phyloP scores from a whole-genome alignment of 1,140 invertebrate genomes.

The Rhizoglyphus robini region DNA sequence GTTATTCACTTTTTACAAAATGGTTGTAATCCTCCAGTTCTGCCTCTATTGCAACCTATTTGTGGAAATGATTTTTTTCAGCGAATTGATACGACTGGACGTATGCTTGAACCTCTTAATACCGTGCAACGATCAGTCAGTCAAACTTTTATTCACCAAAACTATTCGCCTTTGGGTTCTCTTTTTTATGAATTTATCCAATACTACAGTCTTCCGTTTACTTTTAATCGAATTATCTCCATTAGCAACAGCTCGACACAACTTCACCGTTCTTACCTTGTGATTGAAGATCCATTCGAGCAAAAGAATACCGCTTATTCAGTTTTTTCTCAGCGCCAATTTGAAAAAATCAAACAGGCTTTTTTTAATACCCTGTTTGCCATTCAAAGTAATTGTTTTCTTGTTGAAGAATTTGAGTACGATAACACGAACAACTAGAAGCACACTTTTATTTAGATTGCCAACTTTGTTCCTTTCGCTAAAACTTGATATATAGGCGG shows the following conservation, averaged over 20 bases:
- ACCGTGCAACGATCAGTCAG: background rate
- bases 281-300: slow-evolving; percentile 91
- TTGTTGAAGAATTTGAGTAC: background rate
- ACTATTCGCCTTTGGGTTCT: slow-evolving; percentile 61
- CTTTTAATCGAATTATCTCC: slow-evolving; percentile 68
- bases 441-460: no score
- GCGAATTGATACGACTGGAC: background rate
- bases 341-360: slow-evolving; percentile 60
- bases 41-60: slow-evolving; percentile 65
- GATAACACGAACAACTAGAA: no score
- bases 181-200: slow-evolving; percentile 72
- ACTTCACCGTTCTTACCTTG: slow-evolving; percentile 92
- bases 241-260: slow-evolving; percentile 48
- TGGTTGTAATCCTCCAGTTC: slow-evolving; percentile 58
- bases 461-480: no score
- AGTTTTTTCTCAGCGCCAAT: slow-evolving; percentile 70
- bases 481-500: no score
- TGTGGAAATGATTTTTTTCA: background rate
- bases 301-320: slow-evolving; percentile 82
- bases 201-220: slow-evolving; percentile 64
- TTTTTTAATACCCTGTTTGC: slow-evolving; percentile 36
- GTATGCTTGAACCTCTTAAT: background rate
- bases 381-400: background rate
- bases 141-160: slow-evolving; percentile 42
- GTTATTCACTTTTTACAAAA: slow-evolving; percentile 80